Conservation (phyloP, 2,888 invertebrate species). For the Agrilus cyanescens region DNA sequence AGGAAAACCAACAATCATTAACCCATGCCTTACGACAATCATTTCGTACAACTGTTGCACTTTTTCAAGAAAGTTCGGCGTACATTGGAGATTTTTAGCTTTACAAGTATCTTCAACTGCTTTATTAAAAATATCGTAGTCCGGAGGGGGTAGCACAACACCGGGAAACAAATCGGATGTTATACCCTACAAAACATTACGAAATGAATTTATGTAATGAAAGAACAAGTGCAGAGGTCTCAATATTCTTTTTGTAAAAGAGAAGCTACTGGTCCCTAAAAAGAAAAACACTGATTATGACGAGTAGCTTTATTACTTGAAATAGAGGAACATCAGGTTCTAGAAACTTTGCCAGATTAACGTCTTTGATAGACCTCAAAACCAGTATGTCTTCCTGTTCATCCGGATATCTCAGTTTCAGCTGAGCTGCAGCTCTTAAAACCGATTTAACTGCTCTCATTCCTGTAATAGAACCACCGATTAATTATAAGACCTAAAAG, state of each 20-base stretch:
- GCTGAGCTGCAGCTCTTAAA: slow-evolving; percentile 77
- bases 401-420: slow-evolving; percentile 80
- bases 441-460: slow-evolving; percentile 95
- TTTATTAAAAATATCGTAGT: slow-evolving; percentile 59
- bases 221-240: no score
- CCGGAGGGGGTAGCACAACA: slow-evolving; percentile 62
- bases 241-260: no score
- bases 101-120: slow-evolving; percentile 54
- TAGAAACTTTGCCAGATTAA: slow-evolving; percentile 88
- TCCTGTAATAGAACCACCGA: slow-evolving; percentile 33
- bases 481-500: no score
- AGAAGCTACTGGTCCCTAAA: no score
- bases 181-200: slow-evolving; percentile 70
- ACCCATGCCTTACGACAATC: slow-evolving; percentile 88
- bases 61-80: slow-evolving; percentile 76
- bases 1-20: slow-evolving; percentile 87
- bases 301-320: slow-evolving; percentile 40
- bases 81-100: slow-evolving; percentile 69
- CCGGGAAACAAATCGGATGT: slow-evolving; percentile 91
- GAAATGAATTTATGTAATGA: slow-evolving; percentile 22
- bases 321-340: slow-evolving; percentile 81
- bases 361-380: slow-evolving; percentile 83
- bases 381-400: slow-evolving; percentile 80
- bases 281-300: no score
- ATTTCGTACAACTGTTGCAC: slow-evolving; percentile 87